Evolutionary conservation across 2,113 vertebrate species (phyloP).

Genomic region (Neopipo cinnamomea): DNA sequence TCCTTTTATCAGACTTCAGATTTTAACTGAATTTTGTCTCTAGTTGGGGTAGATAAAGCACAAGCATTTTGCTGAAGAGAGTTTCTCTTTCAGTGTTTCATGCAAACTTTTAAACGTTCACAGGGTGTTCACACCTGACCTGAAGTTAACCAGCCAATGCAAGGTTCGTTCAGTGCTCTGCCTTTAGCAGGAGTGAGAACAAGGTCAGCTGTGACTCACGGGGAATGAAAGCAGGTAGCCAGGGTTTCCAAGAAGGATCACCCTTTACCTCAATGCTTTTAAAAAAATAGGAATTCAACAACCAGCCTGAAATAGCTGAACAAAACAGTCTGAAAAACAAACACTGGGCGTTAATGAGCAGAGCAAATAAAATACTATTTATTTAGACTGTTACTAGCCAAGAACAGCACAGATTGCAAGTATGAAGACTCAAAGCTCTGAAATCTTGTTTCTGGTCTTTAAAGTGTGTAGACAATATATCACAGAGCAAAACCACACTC

Average conservation of each 20-base stretch:
- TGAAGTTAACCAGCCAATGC: neutral
- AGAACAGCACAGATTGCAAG: neutral
- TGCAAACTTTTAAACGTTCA: neutral
- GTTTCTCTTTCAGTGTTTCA: neutral
- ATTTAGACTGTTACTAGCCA: neutral
- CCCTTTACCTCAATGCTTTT: fast-evolving
- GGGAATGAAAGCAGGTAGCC: neutral
- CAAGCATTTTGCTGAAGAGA: neutral
- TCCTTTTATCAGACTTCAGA: neutral
- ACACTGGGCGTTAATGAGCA: neutral
- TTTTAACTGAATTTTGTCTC: neutral
- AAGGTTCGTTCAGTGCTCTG: neutral
- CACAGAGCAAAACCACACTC: neutral
- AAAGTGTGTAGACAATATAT: neutral
- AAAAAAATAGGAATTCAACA: neutral
- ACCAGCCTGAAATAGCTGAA: neutral
- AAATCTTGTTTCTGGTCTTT: neutral
- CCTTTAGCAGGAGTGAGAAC: neutral
- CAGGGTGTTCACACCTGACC: neutral
- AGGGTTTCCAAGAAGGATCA: neutral
- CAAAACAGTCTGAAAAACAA: neutral
- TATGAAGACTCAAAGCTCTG: neutral
- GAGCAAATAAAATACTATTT: neutral
- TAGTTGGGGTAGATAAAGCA: neutral
- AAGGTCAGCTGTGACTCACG: neutral